phyloP scores from a whole-genome alignment of 2,888 invertebrate species.

The Muscina levida region DNA sequence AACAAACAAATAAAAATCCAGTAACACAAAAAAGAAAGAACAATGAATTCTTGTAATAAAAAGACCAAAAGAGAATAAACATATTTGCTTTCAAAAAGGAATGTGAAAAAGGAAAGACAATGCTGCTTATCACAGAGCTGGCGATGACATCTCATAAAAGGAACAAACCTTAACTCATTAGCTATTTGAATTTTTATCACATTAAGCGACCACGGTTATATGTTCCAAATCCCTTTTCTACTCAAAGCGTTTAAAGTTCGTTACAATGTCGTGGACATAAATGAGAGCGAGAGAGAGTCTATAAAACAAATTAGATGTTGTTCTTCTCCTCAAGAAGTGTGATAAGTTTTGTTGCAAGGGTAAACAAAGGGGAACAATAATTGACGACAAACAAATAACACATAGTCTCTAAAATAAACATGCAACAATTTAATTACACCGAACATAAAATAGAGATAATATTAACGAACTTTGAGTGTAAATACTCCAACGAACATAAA shows the following conservation, averaged over 20 bases:
- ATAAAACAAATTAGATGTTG: not conserved
- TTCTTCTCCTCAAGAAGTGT: not conserved
- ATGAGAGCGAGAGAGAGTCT: too few relatives aligned
- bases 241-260: too few relatives aligned
- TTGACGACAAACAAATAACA: not conserved
- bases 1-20: not conserved
- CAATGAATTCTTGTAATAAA: not conserved
- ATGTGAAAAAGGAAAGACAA: not conserved
- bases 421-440: too few relatives aligned
- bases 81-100: not conserved
- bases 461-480: too few relatives aligned
- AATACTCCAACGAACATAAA: too few relatives aligned
- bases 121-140: not conserved
- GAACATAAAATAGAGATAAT: too few relatives aligned
- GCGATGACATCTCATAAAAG: slow-evolving; percentile 17
- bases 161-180: slow-evolving; percentile 5
- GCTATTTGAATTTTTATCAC: too few relatives aligned
- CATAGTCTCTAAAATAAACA: not conserved
- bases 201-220: too few relatives aligned
- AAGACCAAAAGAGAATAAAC: not conserved
- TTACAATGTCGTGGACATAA: too few relatives aligned
- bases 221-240: too few relatives aligned
- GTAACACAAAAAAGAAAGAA: not conserved
- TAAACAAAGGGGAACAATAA: slow-evolving; percentile 4
- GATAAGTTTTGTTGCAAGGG: not conserved